Base-by-base conservation (phyloP, 2,113 vertebrate species). In the Dermatemys mawii region DNA sequence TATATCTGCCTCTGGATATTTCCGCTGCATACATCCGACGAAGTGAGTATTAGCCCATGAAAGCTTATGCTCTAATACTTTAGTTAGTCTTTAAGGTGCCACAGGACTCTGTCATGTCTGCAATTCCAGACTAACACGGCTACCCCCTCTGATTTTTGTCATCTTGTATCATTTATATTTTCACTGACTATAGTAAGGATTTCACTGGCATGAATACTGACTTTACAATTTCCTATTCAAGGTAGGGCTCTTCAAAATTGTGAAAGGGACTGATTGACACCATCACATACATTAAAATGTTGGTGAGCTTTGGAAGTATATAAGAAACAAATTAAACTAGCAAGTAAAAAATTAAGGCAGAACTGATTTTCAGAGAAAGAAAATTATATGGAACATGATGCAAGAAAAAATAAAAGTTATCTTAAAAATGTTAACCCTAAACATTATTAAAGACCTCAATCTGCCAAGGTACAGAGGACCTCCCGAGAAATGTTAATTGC, bases 161-260 rank as follows among this genome's bases (percentile, higher is more conserved):
- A 4, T 22, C 5, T 1, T 1, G 60, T 51, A 38, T 19, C 6
- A 0, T 2, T 13, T 2, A 32, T 53, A 24, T 6, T 19, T 75
- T 44, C 70, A 75, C 41, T 75, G 11, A 27, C 11, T 75, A 44
- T 19, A 75, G 41, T 44, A 44, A 75, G 21, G 44, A 75, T 75
- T 13, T 44, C 70, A 44, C 3, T 3, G 22, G 29, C 78, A 85
- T 2, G 16, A n/a, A 67, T 24, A 0, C 26, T 19, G 79, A 26
- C 6, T 54, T 11, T 0, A 63, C 41, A 50, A 50, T 83, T 86
- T 48, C 84, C 53, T 85, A 70, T 21, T 80, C 0, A 11, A 6
- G 21, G 21, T n/a, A 48, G 75, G 44, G n/a, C 32, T 19, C 75
- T 82, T 27, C 26, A 27, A 44, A 44, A 27, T 75, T 75, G 41